Base-by-base conservation (phyloP, 2,113 vertebrate species). In the Bostrychus sinensis region DNA sequence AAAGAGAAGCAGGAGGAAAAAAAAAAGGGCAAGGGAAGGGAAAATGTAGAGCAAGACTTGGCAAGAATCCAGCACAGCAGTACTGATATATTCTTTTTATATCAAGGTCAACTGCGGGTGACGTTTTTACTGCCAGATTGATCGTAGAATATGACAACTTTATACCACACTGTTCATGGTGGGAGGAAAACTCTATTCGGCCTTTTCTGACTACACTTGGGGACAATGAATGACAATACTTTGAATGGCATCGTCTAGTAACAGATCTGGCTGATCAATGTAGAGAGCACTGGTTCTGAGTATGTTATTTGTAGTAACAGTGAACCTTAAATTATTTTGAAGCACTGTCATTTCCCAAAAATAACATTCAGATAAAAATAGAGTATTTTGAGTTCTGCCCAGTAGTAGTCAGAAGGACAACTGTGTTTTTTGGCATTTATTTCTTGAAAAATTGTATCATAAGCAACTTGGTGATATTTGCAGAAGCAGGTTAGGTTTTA, bases 41-140 rank as follows among this genome's bases (percentile, higher is more conserved):
- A 54, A 76, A 54, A 71, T 74, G 83, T 85, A 72, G 51, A 60
- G 69, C 82, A 76, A 86, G 80, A 70, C 68, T 71, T 60, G 78
- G 65, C 76, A 85, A 59, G 79, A 75, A 88, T 86, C 82, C 81
- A 78, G 74, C 50, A 34, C 60, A 65, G 70, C 56, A 14, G 41
- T 43, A 64, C 23, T 78, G 84, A 83, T 78, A 62, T 78, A 77
- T 80, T 77, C 48, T 28, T 51, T 51, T 51, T 51, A 51, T 28
- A 51, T 51, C 23, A 51, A 51, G 48, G 48, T 51, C 48, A 51
- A 51, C 48, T 51, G 25, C 16, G 48, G 48, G 48, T 51, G 48
- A 51, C 48, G 25, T 51, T 51, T 51, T 51, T 51, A 51, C 48
- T 28, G 25, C 48, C 14, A 14, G 25, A 51, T 51, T 51, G 48